phyloP scores from a whole-genome alignment of 2,888 invertebrate genomes.

The Himalopsyche tibetana region DNA sequence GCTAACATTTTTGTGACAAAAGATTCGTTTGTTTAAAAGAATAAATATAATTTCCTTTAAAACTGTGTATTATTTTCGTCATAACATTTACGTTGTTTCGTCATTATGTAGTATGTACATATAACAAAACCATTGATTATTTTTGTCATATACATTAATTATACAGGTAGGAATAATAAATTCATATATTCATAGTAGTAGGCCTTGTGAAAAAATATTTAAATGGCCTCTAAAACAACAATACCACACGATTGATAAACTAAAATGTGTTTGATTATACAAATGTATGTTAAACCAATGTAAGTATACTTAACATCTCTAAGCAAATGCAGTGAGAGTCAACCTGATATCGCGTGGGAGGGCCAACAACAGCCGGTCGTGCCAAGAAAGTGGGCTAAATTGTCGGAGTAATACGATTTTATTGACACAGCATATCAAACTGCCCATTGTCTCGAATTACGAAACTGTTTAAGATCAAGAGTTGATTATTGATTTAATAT shows the following conservation, averaged over 20 bases:
- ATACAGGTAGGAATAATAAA: no score
- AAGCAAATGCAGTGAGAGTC: constrained; percentile 38
- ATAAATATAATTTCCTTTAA: no score
- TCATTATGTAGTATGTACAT: no score
- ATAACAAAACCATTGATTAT: no score
- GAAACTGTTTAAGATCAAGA: neutral
- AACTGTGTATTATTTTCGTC: no score
- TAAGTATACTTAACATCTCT: neutral
- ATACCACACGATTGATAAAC: neutral
- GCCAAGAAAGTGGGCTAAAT: constrained; percentile 35
- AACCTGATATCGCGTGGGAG: constrained; percentile 17
- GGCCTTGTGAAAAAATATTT: neutral
- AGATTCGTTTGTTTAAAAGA: no score
- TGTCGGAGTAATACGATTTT: neutral
- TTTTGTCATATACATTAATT: no score
- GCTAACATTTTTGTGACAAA: no score
- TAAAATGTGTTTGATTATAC: neutral
- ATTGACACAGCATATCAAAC: constrained; percentile 24
- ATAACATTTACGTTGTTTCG: no score
- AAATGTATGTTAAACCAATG: neutral
- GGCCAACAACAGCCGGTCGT: constrained; percentile 30
- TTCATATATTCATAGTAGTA: no score
- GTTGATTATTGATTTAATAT: neutral
- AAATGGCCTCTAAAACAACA: neutral
- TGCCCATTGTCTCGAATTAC: constrained; percentile 29